Evolutionary conservation across 2,113 vertebrate species (phyloP), one percentile per base, ranked within the genome.

Genomic region (Leucopsar rothschildi): DNA sequence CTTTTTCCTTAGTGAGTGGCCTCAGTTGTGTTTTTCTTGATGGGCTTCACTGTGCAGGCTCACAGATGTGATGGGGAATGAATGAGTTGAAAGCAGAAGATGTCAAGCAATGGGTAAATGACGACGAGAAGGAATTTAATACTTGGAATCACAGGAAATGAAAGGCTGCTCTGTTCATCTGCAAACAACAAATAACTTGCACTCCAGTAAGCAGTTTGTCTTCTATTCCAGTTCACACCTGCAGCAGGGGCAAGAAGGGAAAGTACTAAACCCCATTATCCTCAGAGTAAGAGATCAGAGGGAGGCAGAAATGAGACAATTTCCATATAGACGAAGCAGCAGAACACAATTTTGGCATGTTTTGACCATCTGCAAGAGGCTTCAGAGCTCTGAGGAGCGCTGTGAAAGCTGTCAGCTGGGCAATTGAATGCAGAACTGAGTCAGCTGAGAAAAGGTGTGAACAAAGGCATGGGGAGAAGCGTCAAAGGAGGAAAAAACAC

Each of bases 311-410:
- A 96, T 93, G 63, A 95, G 63, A 83, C 87, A 87, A 95, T 95
- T 96, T 95, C 93, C 91, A 93, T 93, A 95, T 94, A 95, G 93
- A 96, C 50, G 55, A 95, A 96, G 83, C 55, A 82, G 89, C 81
- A 57, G 81, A 85, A 66, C 84, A 53, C 57, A 72, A 88, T 94
- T 95, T 82, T 80, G 78, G 75, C 69, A 42, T 15, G 24, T 86
- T 94, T 86, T 85, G 81, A 47, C 69, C 78, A 69, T 63, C 85
- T 68, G 50, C 75, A 66, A 60, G 88, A 70, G 88, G 50, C 75
- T 91, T 92, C 89, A 60, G 93, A 73, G 75, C 91, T 73, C 70
- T 85, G 55, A 72, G 87, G 82, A 84, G 6, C 0, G 11, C 87
- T 91, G 53, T 53, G 82, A 79, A 91, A 92, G 40, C 78, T 84